Conservation (phyloP, 1,140 invertebrate species). For the Bombyx mori region DNA sequence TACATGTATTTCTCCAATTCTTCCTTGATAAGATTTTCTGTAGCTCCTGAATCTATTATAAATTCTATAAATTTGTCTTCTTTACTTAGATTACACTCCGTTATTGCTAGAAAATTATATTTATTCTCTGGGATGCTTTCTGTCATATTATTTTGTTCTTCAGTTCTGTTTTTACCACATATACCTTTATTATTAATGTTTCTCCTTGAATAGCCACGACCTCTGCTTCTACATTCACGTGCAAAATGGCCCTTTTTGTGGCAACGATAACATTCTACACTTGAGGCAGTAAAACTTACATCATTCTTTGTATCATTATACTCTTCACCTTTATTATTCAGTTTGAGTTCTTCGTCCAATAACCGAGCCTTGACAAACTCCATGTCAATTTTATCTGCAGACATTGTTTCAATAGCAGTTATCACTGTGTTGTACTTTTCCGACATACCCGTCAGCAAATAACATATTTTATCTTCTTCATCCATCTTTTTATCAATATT, state of each 20-base stretch:
- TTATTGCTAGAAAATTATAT: background rate
- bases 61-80: background rate
- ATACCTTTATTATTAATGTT: background rate
- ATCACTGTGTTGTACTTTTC: too few relatives aligned
- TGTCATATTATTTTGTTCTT: background rate
- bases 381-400: background rate
- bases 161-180: background rate
- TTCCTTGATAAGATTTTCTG: background rate
- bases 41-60: slow-evolving; percentile 1
- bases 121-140: background rate
- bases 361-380: background rate
- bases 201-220: background rate
- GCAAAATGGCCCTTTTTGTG: background rate
- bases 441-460: too few relatives aligned
- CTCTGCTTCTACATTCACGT: background rate
- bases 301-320: background rate
- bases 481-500: slow-evolving; percentile 1
- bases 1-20: background rate
- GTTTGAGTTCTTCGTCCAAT: background rate
- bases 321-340: background rate
- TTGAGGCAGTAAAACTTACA: background rate
- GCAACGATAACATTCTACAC: background rate
- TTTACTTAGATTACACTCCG: background rate
- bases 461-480: too few relatives aligned
- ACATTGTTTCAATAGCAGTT: background rate